These are phyloP conservation scores for Peromyscus californicus DNA, from an alignment of 2,113 vertebrate genomes.

Conservation along the genomic window DNA sequence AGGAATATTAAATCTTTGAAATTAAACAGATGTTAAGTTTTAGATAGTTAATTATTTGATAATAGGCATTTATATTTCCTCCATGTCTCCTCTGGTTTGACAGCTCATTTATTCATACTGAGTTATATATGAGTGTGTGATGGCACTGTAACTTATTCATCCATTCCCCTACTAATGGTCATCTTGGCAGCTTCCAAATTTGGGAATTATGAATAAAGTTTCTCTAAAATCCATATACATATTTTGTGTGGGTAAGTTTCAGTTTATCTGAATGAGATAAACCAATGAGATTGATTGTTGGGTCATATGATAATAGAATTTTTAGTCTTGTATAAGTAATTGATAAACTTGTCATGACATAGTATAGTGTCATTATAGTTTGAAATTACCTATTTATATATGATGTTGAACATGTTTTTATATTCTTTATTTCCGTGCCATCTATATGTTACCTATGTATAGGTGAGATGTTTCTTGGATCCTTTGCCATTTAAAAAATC, in stretches of 20 bases:
- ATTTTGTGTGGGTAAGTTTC: not conserved
- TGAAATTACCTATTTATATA: not conserved
- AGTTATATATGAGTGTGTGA: not conserved
- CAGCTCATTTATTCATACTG: not conserved
- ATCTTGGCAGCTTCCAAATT: not conserved
- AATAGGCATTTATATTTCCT: not conserved
- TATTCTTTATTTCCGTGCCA: not conserved
- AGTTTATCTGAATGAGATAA: not conserved
- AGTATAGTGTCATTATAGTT: not conserved
- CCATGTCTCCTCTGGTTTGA: not conserved
- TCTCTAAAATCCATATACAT: not conserved
- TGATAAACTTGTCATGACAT: not conserved
- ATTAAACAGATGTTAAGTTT: not conserved
- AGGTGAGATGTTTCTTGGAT: not conserved
- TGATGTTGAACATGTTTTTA: not conserved
- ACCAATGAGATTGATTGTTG: not conserved
- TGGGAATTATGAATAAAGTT: not conserved
- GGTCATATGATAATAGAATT: not conserved
- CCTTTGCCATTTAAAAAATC: not conserved
- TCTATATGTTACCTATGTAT: not conserved
- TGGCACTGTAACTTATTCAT: not conserved
- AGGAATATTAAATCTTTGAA: not conserved
- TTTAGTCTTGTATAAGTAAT: not conserved
- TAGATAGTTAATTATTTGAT: not conserved
- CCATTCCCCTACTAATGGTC: not conserved